Evolutionary conservation across 2,888 invertebrate species (phyloP).

Genomic region (Phymatocera aterrima): DNA sequence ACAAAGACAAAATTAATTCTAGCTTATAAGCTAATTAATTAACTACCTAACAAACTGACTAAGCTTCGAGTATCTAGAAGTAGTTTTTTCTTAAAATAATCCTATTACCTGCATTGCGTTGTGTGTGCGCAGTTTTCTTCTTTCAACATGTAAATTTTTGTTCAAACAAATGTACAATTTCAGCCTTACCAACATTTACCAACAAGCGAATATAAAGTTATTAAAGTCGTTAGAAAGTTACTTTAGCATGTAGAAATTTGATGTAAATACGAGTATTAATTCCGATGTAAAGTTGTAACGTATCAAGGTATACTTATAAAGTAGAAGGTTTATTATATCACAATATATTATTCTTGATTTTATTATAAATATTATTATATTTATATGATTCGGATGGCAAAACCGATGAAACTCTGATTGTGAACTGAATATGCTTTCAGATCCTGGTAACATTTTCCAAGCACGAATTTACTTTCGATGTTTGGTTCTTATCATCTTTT

Average conservation of each 20-base stretch:
- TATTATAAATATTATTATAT: not conserved
- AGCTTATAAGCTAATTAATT: no score
- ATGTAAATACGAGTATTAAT: slow-evolving; percentile 59
- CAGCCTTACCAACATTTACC: slow-evolving; percentile 8
- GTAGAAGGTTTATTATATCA: slow-evolving; percentile 73
- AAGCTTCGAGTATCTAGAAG: not conserved
- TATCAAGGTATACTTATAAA: slow-evolving; percentile 67
- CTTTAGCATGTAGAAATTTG: not conserved
- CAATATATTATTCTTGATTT: slow-evolving; percentile 55
- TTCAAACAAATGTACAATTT: not conserved
- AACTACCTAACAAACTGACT: no score
- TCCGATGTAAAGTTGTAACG: slow-evolving; percentile 60
- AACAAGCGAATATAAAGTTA: slow-evolving; percentile 33
- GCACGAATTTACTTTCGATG: no score
- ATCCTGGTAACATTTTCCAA: not conserved
- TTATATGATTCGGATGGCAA: slow-evolving; percentile 1
- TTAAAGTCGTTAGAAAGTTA: no score
- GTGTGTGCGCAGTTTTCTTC: no score
- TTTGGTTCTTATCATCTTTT: no score
- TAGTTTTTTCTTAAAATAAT: not conserved
- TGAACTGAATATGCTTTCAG: not conserved
- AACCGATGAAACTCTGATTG: slow-evolving; percentile 22
- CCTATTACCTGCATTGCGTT: not conserved
- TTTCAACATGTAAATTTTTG: not conserved
- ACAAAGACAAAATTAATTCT: no score